Base-by-base conservation (phyloP, 2,888 invertebrate species). In the Terebella lapidaria region DNA sequence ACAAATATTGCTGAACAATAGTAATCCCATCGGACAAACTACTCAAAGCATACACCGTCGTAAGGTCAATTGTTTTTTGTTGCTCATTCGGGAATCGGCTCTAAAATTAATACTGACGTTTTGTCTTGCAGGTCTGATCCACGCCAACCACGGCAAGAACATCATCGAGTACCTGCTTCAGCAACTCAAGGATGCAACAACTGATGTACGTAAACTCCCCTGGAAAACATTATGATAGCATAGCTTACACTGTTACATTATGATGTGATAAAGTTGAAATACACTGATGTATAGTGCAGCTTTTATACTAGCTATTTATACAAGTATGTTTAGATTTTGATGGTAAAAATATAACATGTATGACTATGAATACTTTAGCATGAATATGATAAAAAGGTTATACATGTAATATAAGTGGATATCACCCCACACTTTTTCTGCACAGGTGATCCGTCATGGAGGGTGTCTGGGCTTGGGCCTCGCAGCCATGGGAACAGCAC, bases 111-210 rank as follows among this genome's bases (percentile, higher is more conserved):
- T n/a, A n/a, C n/a, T n/a, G n/a, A n/a, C n/a, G n/a, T n/a, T n/a
- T n/a, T n/a, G n/a, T n/a, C n/a, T n/a, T n/a, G n/a, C 65, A 81
- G 96, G 97, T 64, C 84, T 99, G 58, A 99, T 99, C 71, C 97
- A 99, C 80, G 97, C 97, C 10, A 99, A 99, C 81, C 99, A 99
- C 82, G 99, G 99, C 4, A 92, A 91, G 67, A 94, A 95, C 29
- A 82, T 82, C 71, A 83, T 82, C 61, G 95, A 97, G 78, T 99
- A 97, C 83, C 86, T 99, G 68, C 84, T 95, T 73, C 90, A 91
- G 58, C 96, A 99, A 81, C 82, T 99, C 67, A 94, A 94, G 83
- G 94, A 65, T 18, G 63, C 65, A 1, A 54, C 59, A 25, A 58
- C 30, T 22, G 49, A 57, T 29, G 56, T 56, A n/a, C 47, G 49